These are phyloP conservation scores for Pheosia gnoma DNA, from an alignment of 2,888 invertebrate genomes.

Conservation along the genomic window DNA sequence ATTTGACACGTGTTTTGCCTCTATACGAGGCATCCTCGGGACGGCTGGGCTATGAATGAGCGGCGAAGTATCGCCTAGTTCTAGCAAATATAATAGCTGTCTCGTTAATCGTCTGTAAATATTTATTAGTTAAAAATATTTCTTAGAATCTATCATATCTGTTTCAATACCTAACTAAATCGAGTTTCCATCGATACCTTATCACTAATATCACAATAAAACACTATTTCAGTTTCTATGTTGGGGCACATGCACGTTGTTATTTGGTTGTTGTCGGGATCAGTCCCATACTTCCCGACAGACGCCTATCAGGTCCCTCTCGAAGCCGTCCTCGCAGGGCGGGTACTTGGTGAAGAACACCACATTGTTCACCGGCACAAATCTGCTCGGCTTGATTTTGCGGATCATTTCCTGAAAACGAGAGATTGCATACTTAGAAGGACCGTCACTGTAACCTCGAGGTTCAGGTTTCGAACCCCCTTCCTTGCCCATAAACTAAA, in stretches of 20 bases:
- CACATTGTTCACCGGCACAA: conserved; percentile 64
- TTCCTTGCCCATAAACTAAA: too few species aligned
- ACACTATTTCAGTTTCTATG: conserved; percentile 16
- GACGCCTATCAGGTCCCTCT: conserved; percentile 65
- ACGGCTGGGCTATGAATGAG: too few species aligned
- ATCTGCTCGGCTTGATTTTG: conserved; percentile 50
- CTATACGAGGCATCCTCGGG: too few species aligned
- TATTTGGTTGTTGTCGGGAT: background rate
- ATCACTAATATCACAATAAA: conserved; percentile 55
- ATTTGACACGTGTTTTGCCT: too few species aligned
- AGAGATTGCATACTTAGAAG: background rate
- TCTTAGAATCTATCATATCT: conserved; percentile 16
- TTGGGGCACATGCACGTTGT: background rate
- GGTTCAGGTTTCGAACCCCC: too few species aligned
- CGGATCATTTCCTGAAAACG: conserved; percentile 53
- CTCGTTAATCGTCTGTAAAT: too few species aligned
- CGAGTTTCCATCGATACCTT: conserved; percentile 15
- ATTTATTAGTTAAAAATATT: too few species aligned
- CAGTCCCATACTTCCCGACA: conserved; percentile 75
- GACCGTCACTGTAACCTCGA: too few species aligned
- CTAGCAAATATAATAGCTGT: too few species aligned
- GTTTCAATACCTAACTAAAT: conserved; percentile 19
- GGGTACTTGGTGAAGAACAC: conserved; percentile 57
- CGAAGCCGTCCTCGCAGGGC: conserved; percentile 66
- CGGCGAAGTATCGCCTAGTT: too few species aligned